Evolutionary conservation across 92 coral and sea anemone species (phyloP), one percentile per base, ranked within the genome.

Genomic region (Anthopleura xanthogrammica): DNA sequence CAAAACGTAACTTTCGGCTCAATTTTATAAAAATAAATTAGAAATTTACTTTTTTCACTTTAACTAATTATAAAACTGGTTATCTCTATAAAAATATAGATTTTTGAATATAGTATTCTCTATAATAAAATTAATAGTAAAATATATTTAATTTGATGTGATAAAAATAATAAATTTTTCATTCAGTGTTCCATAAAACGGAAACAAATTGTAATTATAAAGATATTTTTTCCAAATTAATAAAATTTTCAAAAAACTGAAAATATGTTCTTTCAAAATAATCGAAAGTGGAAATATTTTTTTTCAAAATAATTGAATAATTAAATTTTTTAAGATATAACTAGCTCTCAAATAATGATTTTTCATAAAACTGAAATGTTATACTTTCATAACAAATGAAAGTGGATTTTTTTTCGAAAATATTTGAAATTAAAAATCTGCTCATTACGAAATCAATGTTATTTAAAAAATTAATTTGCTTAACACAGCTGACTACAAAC

Each of bases 1-100:
- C 1, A 36, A 36, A 68, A 68, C 20, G 74, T 68, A 24, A 68
- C 17, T 68, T 23, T 6, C 14, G 16, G 70, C 42, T 68, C 42
- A 24, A 29, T 68, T 81, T 68, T 71, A 81, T 81, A 81, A 81
- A 70, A 81, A 77, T 77, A 77, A 55, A 77, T 77, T 68, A 81
- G 52, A 81, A 68, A 68, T 9, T 68, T 29, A 23, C 74, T 2
- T 13, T 23, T 6, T 54, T 14, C 16, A 5, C 5, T 14, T 68
- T n/a, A 5, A 17, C 11, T 39, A 2, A 39, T 6, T 20, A 75
- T 42, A 16, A 50, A 43, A 19, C 24, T 75, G 17, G 57, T 50
- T 75, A 19, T 75, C 78, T 75, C 78, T 75, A 42, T 75, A 43
- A 75, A 42, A 50, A 42, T 50, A 75, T 75, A 75, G 57, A 75